Evolutionary conservation across 2,113 vertebrate genomes (phyloP).

Genomic region (mouse (Mus musculus)): DNA sequence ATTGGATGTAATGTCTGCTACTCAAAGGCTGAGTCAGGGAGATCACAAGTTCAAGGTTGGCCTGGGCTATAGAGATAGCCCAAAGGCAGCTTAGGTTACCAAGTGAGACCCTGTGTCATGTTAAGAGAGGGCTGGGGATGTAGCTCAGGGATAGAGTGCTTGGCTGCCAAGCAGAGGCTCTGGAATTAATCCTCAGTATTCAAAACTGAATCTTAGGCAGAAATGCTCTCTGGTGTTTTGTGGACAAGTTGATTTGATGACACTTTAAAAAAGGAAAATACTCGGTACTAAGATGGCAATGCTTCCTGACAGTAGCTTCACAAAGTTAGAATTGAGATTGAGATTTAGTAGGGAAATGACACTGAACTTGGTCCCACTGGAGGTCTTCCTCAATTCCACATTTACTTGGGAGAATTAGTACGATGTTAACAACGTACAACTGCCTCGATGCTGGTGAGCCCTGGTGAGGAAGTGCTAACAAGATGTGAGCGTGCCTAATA

Average conservation of each 20-base stretch:
- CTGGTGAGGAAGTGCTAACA: constrained; percentile 79
- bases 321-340: neutral
- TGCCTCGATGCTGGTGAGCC: constrained; percentile 69
- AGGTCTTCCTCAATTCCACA: constrained; percentile 24
- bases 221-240: neutral
- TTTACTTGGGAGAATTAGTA: constrained; percentile 65
- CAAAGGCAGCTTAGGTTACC: neutral
- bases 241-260: neutral
- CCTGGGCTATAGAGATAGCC: neutral
- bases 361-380: neutral
- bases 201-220: neutral
- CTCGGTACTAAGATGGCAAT: neutral
- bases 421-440: constrained; percentile 75
- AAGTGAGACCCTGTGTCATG: neutral
- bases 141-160: neutral
- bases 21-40: neutral
- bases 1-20: neutral
- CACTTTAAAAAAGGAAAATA: neutral
- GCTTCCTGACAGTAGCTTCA: neutral
- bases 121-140: neutral
- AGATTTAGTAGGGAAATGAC: neutral
- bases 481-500: constrained; percentile 79
- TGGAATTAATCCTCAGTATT: neutral
- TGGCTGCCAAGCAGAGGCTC: neutral
- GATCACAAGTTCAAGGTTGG: neutral